These are phyloP conservation scores for Parelbella ahira DNA, from an alignment of 2,888 invertebrate genomes.

Conservation along the genomic window DNA sequence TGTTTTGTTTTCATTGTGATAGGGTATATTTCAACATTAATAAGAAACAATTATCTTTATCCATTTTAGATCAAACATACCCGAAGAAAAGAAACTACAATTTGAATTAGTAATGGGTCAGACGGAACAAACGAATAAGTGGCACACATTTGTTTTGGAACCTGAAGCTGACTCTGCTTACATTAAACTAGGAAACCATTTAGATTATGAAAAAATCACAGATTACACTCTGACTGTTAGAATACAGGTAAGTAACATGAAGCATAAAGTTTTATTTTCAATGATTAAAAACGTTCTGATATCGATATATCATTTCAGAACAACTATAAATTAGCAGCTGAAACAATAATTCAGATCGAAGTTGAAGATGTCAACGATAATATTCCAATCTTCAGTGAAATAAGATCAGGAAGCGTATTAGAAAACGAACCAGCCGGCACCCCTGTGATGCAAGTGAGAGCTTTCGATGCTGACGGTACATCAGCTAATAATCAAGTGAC, in stretches of 20 bases:
- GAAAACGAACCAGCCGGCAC: slow-evolving; percentile 92
- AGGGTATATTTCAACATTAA: too few relatives aligned
- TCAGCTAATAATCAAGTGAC: slow-evolving; percentile 90
- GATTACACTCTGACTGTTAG: slow-evolving; percentile 91
- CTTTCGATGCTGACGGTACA: slow-evolving; percentile 93
- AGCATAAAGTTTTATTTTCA: too few relatives aligned
- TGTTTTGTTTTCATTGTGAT: too few relatives aligned
- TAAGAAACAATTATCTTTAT: too few relatives aligned
- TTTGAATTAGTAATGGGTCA: slow-evolving; percentile 91
- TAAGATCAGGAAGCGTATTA: slow-evolving; percentile 88
- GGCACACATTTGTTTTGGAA: slow-evolving; percentile 86
- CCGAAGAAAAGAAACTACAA: slow-evolving; percentile 85
- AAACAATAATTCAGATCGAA: slow-evolving; percentile 88
- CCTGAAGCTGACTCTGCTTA: slow-evolving; percentile 85
- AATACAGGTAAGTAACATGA: slow-evolving; percentile 82
- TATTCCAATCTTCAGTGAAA: slow-evolving; percentile 91
- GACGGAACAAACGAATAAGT: slow-evolving; percentile 92
- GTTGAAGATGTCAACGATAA: slow-evolving; percentile 95
- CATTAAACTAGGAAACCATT: slow-evolving; percentile 86
- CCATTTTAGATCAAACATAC: slow-evolving; percentile 85
- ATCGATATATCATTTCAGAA: slow-evolving; percentile 85
- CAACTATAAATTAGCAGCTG: slow-evolving; percentile 88
- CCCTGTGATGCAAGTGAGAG: slow-evolving; percentile 92
- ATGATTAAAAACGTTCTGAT: too few relatives aligned
- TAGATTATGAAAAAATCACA: slow-evolving; percentile 92